Evolutionary conservation across 2,797 vertebrate species (phyloP).

Genomic region (Rhadinocentrus ornatus): DNA sequence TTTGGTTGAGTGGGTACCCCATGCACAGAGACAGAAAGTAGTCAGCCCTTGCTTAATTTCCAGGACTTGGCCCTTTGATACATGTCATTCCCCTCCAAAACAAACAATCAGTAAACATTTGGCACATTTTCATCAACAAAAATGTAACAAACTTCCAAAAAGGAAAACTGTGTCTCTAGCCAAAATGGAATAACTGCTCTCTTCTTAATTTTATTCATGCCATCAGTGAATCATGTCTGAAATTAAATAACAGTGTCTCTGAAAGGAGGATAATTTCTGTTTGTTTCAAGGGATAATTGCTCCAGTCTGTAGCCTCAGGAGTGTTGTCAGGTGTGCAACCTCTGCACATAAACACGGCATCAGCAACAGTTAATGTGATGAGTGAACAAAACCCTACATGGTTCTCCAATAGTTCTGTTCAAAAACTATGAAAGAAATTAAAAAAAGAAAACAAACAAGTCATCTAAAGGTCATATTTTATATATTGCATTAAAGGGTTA

Average conservation of each 20-base stretch:
- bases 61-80: neutral
- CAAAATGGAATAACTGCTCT: slow-evolving; percentile 2
- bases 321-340: slow-evolving; percentile 20
- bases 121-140: too few relatives aligned
- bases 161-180: too few relatives aligned
- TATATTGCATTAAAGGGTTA: neutral
- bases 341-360: slow-evolving; percentile 15
- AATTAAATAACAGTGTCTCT: slow-evolving; percentile 56
- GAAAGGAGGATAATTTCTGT: slow-evolving; percentile 52
- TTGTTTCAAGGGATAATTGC: slow-evolving; percentile 60
- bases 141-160: too few relatives aligned
- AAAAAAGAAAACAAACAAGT: neutral
- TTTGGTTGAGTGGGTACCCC: neutral
- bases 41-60: neutral
- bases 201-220: slow-evolving; percentile 37
- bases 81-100: neutral
- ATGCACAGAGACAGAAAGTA: neutral
- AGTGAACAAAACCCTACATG: slow-evolving; percentile 19
- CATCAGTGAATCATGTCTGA: slow-evolving; percentile 65
- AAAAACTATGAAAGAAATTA: neutral
- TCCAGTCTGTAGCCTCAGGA: slow-evolving; percentile 42
- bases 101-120: too few relatives aligned
- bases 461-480: neutral
- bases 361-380: slow-evolving; percentile 9
- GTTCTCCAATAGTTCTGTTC: neutral